phyloP scores from a whole-genome alignment of 2,888 invertebrate species.

The Ornithoptera priamus region DNA sequence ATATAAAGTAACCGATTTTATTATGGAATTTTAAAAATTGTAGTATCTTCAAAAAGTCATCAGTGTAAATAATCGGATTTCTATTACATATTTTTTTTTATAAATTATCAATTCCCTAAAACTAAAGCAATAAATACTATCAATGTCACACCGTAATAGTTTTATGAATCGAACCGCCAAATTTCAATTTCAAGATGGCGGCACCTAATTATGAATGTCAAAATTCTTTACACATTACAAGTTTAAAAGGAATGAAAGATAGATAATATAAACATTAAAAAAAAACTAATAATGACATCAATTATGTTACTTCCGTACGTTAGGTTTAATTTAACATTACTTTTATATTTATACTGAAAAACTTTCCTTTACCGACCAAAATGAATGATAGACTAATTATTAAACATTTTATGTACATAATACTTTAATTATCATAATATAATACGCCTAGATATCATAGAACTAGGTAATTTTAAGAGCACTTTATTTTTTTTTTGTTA shows the following conservation, averaged over 20 bases:
- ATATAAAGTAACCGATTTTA: too few relatives aligned
- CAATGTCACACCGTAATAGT: too few relatives aligned
- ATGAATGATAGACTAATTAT: slow-evolving; percentile 17
- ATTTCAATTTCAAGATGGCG: too few relatives aligned
- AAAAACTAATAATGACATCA: neutral
- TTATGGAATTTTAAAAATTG: too few relatives aligned
- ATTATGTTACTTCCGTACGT: neutral
- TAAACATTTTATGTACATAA: slow-evolving; percentile 22
- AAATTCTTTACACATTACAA: too few relatives aligned
- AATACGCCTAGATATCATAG: slow-evolving; percentile 24
- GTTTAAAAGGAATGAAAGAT: neutral
- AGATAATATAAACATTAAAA: neutral
- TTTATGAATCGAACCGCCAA: too few relatives aligned
- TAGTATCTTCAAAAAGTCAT: too few relatives aligned
- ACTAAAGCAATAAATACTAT: too few relatives aligned
- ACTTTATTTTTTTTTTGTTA: slow-evolving; percentile 23
- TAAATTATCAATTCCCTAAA: too few relatives aligned
- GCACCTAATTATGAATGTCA: too few relatives aligned
- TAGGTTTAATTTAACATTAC: slow-evolving; percentile 4
- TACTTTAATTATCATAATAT: slow-evolving; percentile 12
- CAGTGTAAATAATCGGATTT: too few relatives aligned
- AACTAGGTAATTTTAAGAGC: slow-evolving; percentile 19
- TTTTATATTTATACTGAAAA: neutral
- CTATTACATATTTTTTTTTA: too few relatives aligned
- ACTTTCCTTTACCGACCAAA: slow-evolving; percentile 29